Conservation (phyloP, 2,113 vertebrate genomes). For the Rhabdomys dilectus region DNA sequence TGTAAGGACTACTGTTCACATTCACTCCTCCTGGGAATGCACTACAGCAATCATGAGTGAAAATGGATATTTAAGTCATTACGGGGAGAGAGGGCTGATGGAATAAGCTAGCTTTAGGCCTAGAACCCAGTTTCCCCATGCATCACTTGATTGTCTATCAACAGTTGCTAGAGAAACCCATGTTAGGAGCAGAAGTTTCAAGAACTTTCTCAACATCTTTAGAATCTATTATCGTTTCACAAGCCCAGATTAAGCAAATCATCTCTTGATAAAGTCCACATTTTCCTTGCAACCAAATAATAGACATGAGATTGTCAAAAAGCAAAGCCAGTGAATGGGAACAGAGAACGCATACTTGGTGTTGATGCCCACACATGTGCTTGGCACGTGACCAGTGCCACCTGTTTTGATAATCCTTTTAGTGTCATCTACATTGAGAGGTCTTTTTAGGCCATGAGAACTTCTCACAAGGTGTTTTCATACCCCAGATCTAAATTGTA, state of each 20-base stretch:
- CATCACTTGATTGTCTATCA: constrained; percentile 53
- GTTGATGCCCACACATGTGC: accelerated
- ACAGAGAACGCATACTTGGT: background rate
- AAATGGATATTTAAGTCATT: constrained; percentile 83
- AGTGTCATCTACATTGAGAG: background rate
- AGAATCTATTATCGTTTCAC: constrained; percentile 70
- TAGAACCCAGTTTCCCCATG: constrained; percentile 76
- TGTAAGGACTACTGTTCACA: constrained; percentile 55
- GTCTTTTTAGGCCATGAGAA: background rate
- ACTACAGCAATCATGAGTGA: constrained; percentile 74
- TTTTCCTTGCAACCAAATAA: constrained; percentile 63
- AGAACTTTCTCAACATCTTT: constrained; percentile 61
- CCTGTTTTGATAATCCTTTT: background rate
- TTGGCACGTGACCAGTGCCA: accelerated
- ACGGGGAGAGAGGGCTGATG: constrained; percentile 78
- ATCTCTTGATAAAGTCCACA: constrained; percentile 76
- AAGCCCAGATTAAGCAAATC: constrained; percentile 74
- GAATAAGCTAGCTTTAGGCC: constrained; percentile 71
- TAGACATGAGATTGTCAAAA: background rate
- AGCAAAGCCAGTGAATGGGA: background rate
- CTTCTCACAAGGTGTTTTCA: background rate
- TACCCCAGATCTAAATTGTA: background rate
- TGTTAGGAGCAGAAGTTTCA: constrained; percentile 5
- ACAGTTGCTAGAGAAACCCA: constrained; percentile 55
- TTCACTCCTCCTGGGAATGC: constrained; percentile 68